phyloP scores from a whole-genome alignment of 2,888 invertebrate genomes.

The Trachelus tabidus region DNA sequence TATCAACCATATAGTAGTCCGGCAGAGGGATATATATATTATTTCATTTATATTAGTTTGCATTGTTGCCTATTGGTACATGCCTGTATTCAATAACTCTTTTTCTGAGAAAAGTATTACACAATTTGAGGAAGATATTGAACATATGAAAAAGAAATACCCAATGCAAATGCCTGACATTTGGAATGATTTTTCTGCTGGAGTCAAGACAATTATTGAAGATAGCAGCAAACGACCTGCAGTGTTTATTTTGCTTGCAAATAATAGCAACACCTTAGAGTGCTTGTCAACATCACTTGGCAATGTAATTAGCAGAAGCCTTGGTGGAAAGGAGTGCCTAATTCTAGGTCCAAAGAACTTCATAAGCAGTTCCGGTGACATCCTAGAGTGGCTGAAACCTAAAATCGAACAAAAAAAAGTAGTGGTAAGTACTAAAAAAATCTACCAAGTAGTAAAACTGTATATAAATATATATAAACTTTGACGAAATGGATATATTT shows the following conservation, averaged over 20 bases:
- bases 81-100: not conserved
- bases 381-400: slow-evolving; percentile 45
- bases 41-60: accelerated
- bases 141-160: slow-evolving; percentile 31
- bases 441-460: not conserved
- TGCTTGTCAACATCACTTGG: slow-evolving; percentile 59
- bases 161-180: slow-evolving; percentile 56
- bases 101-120: not conserved
- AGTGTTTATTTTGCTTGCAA: slow-evolving; percentile 64
- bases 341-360: slow-evolving; percentile 61
- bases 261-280: slow-evolving; percentile 40
- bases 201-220: slow-evolving; percentile 50
- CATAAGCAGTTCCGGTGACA: slow-evolving; percentile 56
- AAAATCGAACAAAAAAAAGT: slow-evolving; percentile 38
- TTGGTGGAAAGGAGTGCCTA: slow-evolving; percentile 40
- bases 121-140: not conserved
- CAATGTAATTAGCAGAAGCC: slow-evolving; percentile 49
- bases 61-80: accelerated
- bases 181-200: slow-evolving; percentile 58
- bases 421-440: slow-evolving; percentile 45
- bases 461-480: not conserved
- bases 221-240: slow-evolving; percentile 52
- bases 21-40: accelerated
- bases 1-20: not conserved
- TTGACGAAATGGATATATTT: not conserved